Evolutionary conservation across 53 echinoderm and acorn worm genomes (phyloP).

Genomic region (Mesocentrotus franciscanus): DNA sequence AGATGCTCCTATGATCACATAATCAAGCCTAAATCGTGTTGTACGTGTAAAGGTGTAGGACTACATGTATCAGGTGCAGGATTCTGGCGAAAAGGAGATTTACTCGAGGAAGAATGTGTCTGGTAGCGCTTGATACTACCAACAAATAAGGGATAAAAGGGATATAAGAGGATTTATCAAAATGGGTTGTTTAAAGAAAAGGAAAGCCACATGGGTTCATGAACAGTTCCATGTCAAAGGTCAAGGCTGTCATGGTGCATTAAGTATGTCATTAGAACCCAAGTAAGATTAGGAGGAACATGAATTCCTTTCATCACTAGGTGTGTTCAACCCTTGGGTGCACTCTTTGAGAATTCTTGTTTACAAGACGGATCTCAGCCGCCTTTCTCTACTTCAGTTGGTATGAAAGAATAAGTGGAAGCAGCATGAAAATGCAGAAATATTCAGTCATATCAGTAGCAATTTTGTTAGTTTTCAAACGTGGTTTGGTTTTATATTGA

Average conservation of each 20-base stretch:
- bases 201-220: neutral
- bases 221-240: conserved; percentile 35
- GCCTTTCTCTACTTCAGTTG: too few relatives aligned
- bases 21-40: neutral
- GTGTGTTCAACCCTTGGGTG: neutral
- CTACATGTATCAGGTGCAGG: neutral
- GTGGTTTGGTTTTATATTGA: too few relatives aligned
- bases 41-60: neutral
- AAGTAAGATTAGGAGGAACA: conserved; percentile 4
- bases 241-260: conserved; percentile 35
- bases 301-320: conserved; percentile 27
- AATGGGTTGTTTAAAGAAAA: neutral
- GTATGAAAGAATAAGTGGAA: too few relatives aligned
- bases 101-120: neutral
- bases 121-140: conserved; percentile 39
- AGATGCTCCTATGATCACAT: neutral
- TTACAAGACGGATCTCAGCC: too few relatives aligned
- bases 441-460: too few relatives aligned
- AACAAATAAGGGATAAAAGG: conserved; percentile 4
- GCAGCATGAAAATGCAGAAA: too few relatives aligned
- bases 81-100: neutral
- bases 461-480: too few relatives aligned
- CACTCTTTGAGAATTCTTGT: neutral
- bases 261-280: neutral
- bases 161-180: conserved; percentile 2